Conservation (phyloP, 2,888 invertebrate genomes). For the Lysandra bellargus region DNA sequence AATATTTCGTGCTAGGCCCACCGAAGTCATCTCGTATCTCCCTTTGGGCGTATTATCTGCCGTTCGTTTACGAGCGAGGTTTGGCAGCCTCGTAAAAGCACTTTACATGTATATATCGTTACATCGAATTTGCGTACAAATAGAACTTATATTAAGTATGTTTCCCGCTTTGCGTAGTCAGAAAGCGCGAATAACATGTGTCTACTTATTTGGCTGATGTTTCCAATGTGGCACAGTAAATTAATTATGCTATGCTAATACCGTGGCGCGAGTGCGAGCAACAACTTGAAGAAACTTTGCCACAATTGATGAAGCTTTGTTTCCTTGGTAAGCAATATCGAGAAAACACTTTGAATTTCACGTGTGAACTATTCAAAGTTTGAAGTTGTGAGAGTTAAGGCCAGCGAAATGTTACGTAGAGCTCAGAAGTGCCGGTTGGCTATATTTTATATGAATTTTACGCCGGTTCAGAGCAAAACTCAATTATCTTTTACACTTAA, state of each 20-base stretch:
- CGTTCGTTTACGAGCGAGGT: slow-evolving; percentile 1
- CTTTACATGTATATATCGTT: background rate
- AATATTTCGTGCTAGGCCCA: background rate
- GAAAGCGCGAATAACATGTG: too few species aligned
- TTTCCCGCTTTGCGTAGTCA: background rate
- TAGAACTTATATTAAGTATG: background rate
- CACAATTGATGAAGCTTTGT: background rate
- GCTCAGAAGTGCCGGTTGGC: background rate
- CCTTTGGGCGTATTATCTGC: background rate
- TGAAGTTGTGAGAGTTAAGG: background rate
- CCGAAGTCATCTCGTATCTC: background rate
- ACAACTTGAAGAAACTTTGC: background rate
- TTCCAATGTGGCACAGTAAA: background rate
- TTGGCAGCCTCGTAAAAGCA: slow-evolving; percentile 2
- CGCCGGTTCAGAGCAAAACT: background rate
- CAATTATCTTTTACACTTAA: background rate
- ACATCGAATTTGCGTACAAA: background rate
- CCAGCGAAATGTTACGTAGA: background rate
- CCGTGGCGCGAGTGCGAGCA: background rate
- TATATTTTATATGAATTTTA: background rate
- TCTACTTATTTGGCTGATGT: background rate
- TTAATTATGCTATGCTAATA: background rate
- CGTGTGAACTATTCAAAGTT: background rate
- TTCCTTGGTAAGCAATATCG: background rate
- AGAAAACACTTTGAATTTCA: background rate